phyloP scores from a whole-genome alignment of 2,888 invertebrate species.

The Lasioglossum malachurum region DNA sequence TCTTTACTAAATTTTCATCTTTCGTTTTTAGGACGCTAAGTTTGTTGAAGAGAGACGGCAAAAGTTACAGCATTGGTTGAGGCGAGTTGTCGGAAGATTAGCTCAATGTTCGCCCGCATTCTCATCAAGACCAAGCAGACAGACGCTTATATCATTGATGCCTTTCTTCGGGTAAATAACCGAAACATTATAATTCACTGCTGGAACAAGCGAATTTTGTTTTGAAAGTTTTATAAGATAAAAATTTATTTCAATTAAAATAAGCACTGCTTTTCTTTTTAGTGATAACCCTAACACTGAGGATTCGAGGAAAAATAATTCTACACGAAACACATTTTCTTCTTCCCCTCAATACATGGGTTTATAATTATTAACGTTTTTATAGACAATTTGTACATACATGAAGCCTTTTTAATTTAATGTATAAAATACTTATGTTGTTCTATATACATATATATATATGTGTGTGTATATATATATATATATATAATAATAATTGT shows the following conservation, averaged over 20 bases:
- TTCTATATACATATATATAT: conserved; percentile 42
- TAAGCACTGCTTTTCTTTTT: conserved; percentile 54
- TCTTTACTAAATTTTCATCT: conserved; percentile 9
- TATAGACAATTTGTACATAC: conserved; percentile 77
- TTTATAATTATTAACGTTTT: conserved; percentile 77
- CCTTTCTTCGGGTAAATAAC: conserved; percentile 93
- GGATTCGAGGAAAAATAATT: conserved; percentile 79
- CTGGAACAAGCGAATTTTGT: neutral
- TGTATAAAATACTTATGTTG: conserved; percentile 59
- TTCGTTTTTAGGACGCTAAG: conserved; percentile 88
- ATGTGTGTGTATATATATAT: conserved; percentile 48
- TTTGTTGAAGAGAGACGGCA: conserved; percentile 95
- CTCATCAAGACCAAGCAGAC: conserved; percentile 90
- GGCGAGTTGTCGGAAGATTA: conserved; percentile 91
- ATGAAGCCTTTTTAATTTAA: conserved; percentile 68
- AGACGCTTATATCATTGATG: conserved; percentile 91
- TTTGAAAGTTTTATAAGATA: neutral
- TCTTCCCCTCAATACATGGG: conserved; percentile 84
- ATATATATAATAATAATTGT: conserved; percentile 25
- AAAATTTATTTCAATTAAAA: conserved; percentile 9
- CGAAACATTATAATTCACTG: conserved; percentile 37
- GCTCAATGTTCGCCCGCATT: conserved; percentile 90
- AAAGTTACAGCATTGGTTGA: conserved; percentile 94
- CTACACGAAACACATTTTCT: conserved; percentile 79
- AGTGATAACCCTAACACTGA: conserved; percentile 81